These are phyloP conservation scores for Cebidichthys violaceus DNA, from an alignment of 2,113 vertebrate genomes.

Conservation along the genomic window DNA sequence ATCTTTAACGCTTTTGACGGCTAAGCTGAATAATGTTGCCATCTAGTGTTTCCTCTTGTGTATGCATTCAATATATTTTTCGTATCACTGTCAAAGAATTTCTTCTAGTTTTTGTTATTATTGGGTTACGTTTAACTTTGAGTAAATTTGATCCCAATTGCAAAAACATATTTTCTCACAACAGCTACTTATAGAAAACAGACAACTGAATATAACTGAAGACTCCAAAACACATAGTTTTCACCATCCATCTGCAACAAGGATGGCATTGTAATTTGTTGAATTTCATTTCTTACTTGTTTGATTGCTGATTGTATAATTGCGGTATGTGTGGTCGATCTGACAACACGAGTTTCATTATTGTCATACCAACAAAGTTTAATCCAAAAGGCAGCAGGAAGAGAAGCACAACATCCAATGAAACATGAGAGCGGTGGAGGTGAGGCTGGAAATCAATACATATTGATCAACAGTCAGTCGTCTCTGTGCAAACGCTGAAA, in stretches of 20 bases:
- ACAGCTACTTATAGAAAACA: not conserved
- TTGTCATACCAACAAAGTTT: not conserved
- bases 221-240: not conserved
- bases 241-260: not conserved
- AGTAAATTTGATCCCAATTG: not conserved
- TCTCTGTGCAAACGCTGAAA: slow-evolving; percentile 48
- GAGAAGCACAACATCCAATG: not conserved
- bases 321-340: not conserved
- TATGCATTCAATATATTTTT: not conserved
- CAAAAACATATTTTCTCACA: not conserved
- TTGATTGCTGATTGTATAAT: not conserved
- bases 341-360: not conserved
- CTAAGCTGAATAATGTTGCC: not conserved
- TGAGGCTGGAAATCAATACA: slow-evolving; percentile 48
- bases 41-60: not conserved
- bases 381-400: not conserved
- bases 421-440: slow-evolving; percentile 14
- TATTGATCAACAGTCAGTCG: slow-evolving; percentile 60
- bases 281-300: not conserved
- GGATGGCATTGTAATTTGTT: not conserved
- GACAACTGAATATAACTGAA: not conserved
- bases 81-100: not conserved
- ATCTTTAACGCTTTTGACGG: not conserved
- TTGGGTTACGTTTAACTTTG: not conserved
- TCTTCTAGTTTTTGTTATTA: too few relatives aligned